Conservation (phyloP, 2,113 vertebrate species). For the Halichoerus grypus region DNA sequence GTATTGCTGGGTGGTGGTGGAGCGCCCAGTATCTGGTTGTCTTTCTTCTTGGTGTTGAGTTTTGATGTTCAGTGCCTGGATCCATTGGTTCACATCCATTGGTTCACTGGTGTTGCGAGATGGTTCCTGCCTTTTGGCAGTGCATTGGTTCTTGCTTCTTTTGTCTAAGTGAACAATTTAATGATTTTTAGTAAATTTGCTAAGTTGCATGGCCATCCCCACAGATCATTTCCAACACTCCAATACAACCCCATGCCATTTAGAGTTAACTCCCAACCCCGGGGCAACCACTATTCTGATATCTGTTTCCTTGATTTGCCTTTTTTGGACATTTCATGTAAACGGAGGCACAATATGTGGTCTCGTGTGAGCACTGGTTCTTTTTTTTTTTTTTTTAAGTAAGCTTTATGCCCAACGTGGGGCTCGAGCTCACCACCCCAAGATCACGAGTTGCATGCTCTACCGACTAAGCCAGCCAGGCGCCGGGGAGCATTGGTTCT, state of each 20-base stretch:
- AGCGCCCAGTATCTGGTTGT: accelerated
- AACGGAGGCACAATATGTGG: background rate
- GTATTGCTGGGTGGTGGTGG: no score
- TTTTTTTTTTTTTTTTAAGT: background rate
- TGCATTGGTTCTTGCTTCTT: background rate
- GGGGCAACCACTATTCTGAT: background rate
- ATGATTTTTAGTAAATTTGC: background rate
- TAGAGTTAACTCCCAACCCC: background rate
- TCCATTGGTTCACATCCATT: background rate
- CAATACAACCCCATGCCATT: background rate
- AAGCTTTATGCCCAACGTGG: background rate
- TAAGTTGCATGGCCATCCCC: background rate
- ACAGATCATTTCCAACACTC: background rate
- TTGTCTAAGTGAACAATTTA: background rate
- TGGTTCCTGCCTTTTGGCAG: background rate
- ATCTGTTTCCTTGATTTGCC: background rate
- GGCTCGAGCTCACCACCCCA: background rate
- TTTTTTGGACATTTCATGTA: background rate
- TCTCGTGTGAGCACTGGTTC: background rate
- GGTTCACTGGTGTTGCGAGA: background rate
- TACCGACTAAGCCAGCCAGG: background rate
- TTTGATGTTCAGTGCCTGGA: background rate
- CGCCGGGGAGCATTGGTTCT: background rate
- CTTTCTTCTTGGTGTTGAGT: background rate
- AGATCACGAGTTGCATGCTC: background rate